These are phyloP conservation scores for Aegotheles bennettii DNA, from an alignment of 2,113 vertebrate genomes.

Conservation along the genomic window DNA sequence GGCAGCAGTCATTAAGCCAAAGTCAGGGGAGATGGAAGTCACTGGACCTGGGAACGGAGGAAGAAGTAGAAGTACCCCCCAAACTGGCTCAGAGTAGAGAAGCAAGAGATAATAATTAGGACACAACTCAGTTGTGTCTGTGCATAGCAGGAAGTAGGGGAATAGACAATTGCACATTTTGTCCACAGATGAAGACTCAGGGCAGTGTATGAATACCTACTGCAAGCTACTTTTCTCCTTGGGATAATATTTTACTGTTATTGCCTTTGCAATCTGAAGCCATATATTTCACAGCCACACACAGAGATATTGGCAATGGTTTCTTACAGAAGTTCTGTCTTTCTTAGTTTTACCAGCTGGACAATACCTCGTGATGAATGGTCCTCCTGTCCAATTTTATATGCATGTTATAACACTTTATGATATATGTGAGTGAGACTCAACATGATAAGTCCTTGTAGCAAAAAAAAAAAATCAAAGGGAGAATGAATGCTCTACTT, in stretches of 20 bases:
- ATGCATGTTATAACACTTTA: conserved; percentile 52
- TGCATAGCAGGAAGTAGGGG: neutral
- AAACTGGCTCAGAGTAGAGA: neutral
- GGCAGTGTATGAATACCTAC: conserved; percentile 21
- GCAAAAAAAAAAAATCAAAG: conserved; percentile 44
- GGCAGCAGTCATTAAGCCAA: neutral
- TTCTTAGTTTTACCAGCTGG: conserved; percentile 44
- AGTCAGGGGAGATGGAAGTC: neutral
- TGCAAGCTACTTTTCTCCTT: conserved; percentile 39
- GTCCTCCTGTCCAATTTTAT: conserved; percentile 55
- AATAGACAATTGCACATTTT: conserved; percentile 8
- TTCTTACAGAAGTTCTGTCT: conserved; percentile 29
- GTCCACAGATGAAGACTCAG: neutral
- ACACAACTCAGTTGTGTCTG: neutral
- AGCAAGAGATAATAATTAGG: neutral
- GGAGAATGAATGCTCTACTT: conserved; percentile 27
- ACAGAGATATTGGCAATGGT: conserved; percentile 39
- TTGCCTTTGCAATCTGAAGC: conserved; percentile 54
- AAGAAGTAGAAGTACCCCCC: neutral
- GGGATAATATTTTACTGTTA: conserved; percentile 59
- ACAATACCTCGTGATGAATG: conserved; percentile 62
- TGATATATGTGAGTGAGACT: conserved; percentile 53
- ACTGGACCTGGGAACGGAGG: accelerated
- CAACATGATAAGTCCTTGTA: conserved; percentile 33
- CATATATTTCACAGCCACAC: conserved; percentile 52